Percentiles rank a stretch among this genome's conserved stretches.
These are phyloP conservation scores for Hippocampus comes DNA, from an alignment of 2,113 vertebrate species.

Conservation along the genomic window DNA sequence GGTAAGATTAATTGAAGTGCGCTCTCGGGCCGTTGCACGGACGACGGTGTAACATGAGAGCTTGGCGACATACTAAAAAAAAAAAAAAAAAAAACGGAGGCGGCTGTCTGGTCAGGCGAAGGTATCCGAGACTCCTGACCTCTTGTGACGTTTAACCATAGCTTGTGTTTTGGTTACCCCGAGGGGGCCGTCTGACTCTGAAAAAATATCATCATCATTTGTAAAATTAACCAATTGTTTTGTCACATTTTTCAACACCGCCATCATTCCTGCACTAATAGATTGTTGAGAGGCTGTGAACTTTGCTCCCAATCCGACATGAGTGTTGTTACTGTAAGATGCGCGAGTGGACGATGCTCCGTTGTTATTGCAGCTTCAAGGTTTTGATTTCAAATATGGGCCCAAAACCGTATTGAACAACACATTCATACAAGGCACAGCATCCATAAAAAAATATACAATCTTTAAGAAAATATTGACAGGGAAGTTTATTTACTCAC, in stretches of 20 bases:
- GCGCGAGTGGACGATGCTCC: neutral
- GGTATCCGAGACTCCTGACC: slow-evolving; percentile 66
- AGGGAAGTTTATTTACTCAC: neutral
- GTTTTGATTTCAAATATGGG: neutral
- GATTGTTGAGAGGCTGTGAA: slow-evolving; percentile 56
- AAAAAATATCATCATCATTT: slow-evolving; percentile 78
- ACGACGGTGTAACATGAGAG: slow-evolving; percentile 73
- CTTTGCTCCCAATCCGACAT: slow-evolving; percentile 49
- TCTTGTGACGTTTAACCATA: slow-evolving; percentile 51
- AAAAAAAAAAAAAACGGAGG: slow-evolving; percentile 54
- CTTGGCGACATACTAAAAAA: slow-evolving; percentile 49
- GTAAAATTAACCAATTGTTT: slow-evolving; percentile 81
- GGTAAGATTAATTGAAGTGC: slow-evolving; percentile 81
- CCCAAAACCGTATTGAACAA: neutral
- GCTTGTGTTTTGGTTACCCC: slow-evolving; percentile 63
- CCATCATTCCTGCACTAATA: slow-evolving; percentile 75
- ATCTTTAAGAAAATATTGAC: neutral
- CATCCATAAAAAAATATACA: neutral
- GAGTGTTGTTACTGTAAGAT: too few species aligned
- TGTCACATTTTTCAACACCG: slow-evolving; percentile 74
- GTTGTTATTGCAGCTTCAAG: too few species aligned
- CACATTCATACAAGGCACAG: neutral
- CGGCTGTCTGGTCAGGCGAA: slow-evolving; percentile 61
- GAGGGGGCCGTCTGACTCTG: slow-evolving; percentile 51
- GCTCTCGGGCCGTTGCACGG: slow-evolving; percentile 62